Conservation (phyloP, 92 coral and sea anemone genomes). For the Bergia puertoricense region DNA sequence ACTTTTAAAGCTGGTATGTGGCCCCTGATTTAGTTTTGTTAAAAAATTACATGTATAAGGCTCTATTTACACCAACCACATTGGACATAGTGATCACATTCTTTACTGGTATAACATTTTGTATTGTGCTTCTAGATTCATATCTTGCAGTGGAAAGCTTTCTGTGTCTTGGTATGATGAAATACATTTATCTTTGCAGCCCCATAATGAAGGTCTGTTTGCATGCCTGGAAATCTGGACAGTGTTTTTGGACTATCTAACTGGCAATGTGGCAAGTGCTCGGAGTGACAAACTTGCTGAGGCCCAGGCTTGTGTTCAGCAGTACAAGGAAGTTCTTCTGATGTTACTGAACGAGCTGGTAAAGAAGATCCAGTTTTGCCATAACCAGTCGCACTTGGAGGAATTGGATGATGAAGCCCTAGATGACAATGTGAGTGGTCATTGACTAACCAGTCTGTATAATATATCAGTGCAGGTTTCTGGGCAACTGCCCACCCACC, state of each 20-base stretch:
- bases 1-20: too few relatives aligned
- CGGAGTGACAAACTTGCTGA: slow-evolving; percentile 82
- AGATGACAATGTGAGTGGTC: slow-evolving; percentile 82
- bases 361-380: slow-evolving; percentile 86
- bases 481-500: too few relatives aligned
- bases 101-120: too few relatives aligned
- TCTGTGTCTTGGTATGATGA: background rate
- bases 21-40: too few relatives aligned
- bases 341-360: slow-evolving; percentile 83
- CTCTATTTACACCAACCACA: too few relatives aligned
- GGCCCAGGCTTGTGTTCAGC: slow-evolving; percentile 86
- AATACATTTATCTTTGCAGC: slow-evolving; percentile 53
- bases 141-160: background rate
- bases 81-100: too few relatives aligned
- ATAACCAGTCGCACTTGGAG: slow-evolving; percentile 80
- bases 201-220: slow-evolving; percentile 83
- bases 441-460: background rate
- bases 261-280: slow-evolving; percentile 83
- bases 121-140: too few relatives aligned
- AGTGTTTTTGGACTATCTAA: slow-evolving; percentile 86
- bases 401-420: slow-evolving; percentile 82
- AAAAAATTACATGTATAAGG: too few relatives aligned
- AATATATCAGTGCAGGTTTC: too few relatives aligned
- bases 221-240: slow-evolving; percentile 94
- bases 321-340: slow-evolving; percentile 88